A percentile compares a stretch with the other conserved stretches of the same genome.
Evolutionary conservation across 2,797 vertebrate genomes (phyloP).

Genomic region (Tamandua tetradactyla): DNA sequence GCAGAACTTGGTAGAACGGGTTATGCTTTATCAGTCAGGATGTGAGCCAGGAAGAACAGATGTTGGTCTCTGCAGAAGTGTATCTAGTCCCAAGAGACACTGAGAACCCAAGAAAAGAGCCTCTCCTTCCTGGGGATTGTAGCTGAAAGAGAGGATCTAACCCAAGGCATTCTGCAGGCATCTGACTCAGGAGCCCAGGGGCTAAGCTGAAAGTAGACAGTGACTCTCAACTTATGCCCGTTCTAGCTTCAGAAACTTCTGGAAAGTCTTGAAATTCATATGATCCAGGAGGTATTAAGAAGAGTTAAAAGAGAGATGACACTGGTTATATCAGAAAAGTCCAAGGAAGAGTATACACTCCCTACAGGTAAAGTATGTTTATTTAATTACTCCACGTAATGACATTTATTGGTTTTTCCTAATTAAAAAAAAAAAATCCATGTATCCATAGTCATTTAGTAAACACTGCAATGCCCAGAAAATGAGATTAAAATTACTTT

Average conservation of each 20-base stretch:
- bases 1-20: neutral
- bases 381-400: constrained; percentile 31
- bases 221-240: constrained; percentile 45
- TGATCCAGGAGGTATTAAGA: constrained; percentile 86
- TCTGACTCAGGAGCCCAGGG: neutral
- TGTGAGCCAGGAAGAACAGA: neutral
- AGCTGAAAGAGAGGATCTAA: neutral
- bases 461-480: neutral
- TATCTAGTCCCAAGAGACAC: neutral
- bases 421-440: neutral
- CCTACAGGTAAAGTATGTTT: constrained; percentile 83
- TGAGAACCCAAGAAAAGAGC: neutral
- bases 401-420: neutral
- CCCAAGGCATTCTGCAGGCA: neutral
- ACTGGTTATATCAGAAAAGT: constrained; percentile 86
- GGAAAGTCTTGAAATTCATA: constrained; percentile 88
- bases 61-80: neutral
- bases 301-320: constrained; percentile 84
- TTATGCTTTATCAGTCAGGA: neutral
- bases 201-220: neutral
- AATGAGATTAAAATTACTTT: neutral
- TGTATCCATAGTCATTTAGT: neutral
- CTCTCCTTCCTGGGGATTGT: neutral
- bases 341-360: constrained; percentile 80
- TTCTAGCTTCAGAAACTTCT: constrained; percentile 88